A percentile compares a stretch with the other conserved stretches of the same genome.
Conservation (phyloP, 2,888 invertebrate genomes). For the Watsonalla binaria region DNA sequence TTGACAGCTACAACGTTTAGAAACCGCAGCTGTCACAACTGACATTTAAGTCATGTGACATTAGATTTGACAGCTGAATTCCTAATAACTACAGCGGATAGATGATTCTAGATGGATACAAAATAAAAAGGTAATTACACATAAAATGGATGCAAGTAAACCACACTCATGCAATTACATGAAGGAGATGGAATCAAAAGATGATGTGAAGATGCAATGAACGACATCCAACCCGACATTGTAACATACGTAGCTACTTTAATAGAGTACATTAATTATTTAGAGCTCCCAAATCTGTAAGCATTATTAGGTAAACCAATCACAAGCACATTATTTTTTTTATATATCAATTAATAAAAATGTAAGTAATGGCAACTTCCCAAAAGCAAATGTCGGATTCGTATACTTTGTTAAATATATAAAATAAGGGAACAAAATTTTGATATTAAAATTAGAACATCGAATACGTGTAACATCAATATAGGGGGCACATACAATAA, state of each 20-base stretch:
- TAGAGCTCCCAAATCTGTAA: conserved; percentile 41
- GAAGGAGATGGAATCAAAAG: conserved; percentile 39
- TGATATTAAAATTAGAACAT: conserved; percentile 18
- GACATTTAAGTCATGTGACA: conserved; percentile 5
- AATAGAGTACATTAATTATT: conserved; percentile 8
- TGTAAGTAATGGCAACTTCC: conserved; percentile 68
- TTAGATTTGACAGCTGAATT: conserved; percentile 2
- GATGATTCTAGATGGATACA: conserved; percentile 24
- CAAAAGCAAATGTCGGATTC: conserved; percentile 73
- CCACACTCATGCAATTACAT: conserved; percentile 77
- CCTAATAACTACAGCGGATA: conserved; percentile 28
- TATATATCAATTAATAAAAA: conserved; percentile 23
- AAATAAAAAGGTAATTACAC: conserved; percentile 21
- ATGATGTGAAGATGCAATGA: conserved; percentile 32
- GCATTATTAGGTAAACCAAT: conserved; percentile 74
- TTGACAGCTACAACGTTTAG: conserved; percentile 12
- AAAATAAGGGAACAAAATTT: conserved; percentile 18
- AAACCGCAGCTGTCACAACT: conserved; percentile 17
- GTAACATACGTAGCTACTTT: conserved; percentile 17
- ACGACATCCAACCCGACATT: conserved; percentile 69
- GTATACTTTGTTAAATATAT: conserved; percentile 29
- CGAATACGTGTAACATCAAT: conserved; percentile 27
- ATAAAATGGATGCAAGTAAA: conserved; percentile 43
- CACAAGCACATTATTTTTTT: conserved; percentile 56
- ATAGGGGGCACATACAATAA: conserved; percentile 20